phyloP scores from a whole-genome alignment of 2,797 vertebrate species.

The Peromyscus aztecus region DNA sequence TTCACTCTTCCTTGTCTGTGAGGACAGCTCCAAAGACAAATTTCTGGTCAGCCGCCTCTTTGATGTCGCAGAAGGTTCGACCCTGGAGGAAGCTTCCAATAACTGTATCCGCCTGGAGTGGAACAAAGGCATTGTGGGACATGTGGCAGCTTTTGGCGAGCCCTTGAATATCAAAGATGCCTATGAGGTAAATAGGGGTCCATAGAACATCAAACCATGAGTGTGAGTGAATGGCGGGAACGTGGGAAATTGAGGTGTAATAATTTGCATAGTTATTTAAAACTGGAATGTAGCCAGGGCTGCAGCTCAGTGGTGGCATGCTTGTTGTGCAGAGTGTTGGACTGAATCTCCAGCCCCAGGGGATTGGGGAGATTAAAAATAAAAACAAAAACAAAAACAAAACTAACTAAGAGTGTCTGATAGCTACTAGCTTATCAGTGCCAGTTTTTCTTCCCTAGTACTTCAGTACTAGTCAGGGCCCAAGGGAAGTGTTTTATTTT shows the following conservation, averaged over 20 bases:
- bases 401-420: background rate
- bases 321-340: background rate
- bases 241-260: background rate
- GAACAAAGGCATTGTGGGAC: conserved; percentile 99
- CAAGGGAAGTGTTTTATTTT: background rate
- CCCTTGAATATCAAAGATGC: conserved; percentile 97
- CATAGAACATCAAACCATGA: background rate
- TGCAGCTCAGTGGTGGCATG: background rate
- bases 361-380: background rate
- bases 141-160: conserved; percentile 95
- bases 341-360: background rate
- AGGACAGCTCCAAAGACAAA: conserved; percentile 98
- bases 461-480: background rate
- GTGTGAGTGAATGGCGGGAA: background rate
- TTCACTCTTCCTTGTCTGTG: conserved; percentile 96
- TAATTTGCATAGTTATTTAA: background rate
- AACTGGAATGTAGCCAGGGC: background rate
- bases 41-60: conserved; percentile 97
- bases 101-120: conserved; percentile 96
- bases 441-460: background rate
- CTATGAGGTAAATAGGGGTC: conserved; percentile 92
- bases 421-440: background rate
- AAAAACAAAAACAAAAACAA: background rate
- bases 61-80: conserved; percentile 97
- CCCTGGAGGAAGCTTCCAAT: conserved; percentile 96